Evolutionary conservation across 1,140 invertebrate genomes (phyloP), one percentile per base, ranked within the genome.

Genomic region (Bombus waltoni): DNA sequence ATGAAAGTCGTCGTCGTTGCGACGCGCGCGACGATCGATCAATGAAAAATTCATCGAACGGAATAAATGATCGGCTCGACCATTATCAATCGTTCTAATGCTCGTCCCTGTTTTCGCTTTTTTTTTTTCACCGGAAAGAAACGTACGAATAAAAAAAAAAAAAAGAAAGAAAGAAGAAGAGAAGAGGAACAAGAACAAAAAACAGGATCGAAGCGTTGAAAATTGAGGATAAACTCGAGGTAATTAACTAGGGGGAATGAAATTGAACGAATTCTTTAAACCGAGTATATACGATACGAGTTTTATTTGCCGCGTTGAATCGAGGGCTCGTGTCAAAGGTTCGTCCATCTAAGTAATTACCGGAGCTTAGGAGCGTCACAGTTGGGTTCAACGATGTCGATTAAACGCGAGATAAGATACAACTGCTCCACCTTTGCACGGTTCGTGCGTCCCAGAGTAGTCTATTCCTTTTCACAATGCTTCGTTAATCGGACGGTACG

Each of bases 331-430:
- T 68, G 87, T 70, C 88, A 89, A 90, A 90, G 89, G 83, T 88
- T 73, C 71, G 89, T 88, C 89, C 89, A 90, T 90, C 89, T 90
- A 90, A 90, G 89, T 90, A 90, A 90, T 90, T 90, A 90, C 89
- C 85, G 87, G 35, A 90, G 89, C 83, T 90, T 90, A 90, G 89
- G 89, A 90, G 89, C 80, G 89, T 88, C 83, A 62, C 87, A 68
- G 89, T 80, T 88, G 83, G 87, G 80, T 65, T 76, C 72, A 78
- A 40, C 89, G 66, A 90, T 85, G 89, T 66, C 88, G 89, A 90
- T 90, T 90, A 90, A 90, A 90, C 81, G 89, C 68, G 87, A 88
- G 89, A 90, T 90, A 90, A 90, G 89, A 84, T 90, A 90, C 86
- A 90, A 89, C 82, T 81, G 79, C 76, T 88, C 86, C 59, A 59